These are phyloP conservation scores for Gymnopithys bicolor DNA, from an alignment of 2,797 vertebrate species.

Conservation along the genomic window DNA sequence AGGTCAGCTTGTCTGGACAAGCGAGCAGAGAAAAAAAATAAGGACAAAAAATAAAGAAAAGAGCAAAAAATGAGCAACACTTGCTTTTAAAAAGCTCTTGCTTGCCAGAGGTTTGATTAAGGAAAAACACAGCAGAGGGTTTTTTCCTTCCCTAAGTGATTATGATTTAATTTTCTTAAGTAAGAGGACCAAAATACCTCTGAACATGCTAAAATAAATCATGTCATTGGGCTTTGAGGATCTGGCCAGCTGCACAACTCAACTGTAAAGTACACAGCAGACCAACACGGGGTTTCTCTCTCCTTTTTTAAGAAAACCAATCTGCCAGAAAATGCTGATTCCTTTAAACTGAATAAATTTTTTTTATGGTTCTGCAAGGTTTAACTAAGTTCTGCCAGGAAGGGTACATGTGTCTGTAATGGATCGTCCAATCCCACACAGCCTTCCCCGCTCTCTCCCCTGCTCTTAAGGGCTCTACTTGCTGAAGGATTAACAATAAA, in stretches of 20 bases:
- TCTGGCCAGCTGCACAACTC: conserved; percentile 24
- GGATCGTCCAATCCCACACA: neutral
- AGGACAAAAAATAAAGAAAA: neutral
- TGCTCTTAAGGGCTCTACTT: neutral
- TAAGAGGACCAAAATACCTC: conserved; percentile 65
- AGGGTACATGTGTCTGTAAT: neutral
- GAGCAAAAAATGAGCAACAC: neutral
- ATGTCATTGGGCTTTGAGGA: conserved; percentile 40
- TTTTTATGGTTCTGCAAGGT: neutral
- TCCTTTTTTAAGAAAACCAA: neutral
- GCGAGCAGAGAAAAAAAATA: neutral
- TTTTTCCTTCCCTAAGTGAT: conserved; percentile 40
- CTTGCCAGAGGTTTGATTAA: conserved; percentile 57
- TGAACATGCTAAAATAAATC: conserved; percentile 63
- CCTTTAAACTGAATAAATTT: neutral
- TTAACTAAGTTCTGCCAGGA: neutral
- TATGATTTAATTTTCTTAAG: conserved; percentile 71
- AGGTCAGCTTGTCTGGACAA: conserved; percentile 30
- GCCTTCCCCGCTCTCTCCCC: neutral
- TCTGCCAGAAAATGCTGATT: neutral
- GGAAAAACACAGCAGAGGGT: conserved; percentile 31
- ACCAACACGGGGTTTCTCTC: rapidly evolving
- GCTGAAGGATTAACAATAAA: neutral
- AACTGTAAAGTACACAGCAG: neutral
- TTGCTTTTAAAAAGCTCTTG: conserved; percentile 41